phyloP scores from a whole-genome alignment of 1,140 invertebrate species.

The Heterodera schachtii region DNA sequence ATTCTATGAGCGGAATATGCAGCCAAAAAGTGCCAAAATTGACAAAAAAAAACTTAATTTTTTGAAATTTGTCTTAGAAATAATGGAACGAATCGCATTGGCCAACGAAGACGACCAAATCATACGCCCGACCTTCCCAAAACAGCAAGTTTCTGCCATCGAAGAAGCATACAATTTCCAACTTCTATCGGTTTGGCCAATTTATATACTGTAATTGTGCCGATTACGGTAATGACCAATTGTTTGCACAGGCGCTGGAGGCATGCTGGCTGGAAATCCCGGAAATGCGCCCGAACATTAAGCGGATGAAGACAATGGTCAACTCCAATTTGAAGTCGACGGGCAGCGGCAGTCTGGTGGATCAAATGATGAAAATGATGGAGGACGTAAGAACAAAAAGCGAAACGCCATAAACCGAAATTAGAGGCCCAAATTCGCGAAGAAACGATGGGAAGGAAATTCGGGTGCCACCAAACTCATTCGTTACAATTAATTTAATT shows the following conservation, averaged over 20 bases:
- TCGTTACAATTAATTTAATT: too few relatives aligned
- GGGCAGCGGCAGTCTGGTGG: conserved; percentile 61
- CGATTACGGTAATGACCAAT: background rate
- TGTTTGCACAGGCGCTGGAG: conserved; percentile 46
- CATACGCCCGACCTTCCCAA: conserved; percentile 59
- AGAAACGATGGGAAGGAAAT: too few relatives aligned
- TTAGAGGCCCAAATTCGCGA: too few relatives aligned
- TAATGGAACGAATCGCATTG: conserved; percentile 24
- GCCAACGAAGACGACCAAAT: conserved; percentile 64
- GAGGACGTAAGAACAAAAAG: conserved; percentile 38
- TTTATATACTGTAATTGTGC: conserved; percentile 1
- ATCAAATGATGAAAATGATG: conserved; percentile 66
- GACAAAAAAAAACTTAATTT: background rate
- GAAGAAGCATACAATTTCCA: conserved; percentile 35
- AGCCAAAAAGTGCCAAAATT: conserved; percentile 16
- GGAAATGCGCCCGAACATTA: conserved; percentile 61
- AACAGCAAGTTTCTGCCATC: conserved; percentile 19
- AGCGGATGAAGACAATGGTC: conserved; percentile 57
- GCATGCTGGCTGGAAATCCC: conserved; percentile 64
- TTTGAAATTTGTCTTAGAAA: background rate
- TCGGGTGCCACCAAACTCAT: too few relatives aligned
- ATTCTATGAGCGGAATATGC: conserved; percentile 45
- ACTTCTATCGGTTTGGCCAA: conserved; percentile 1
- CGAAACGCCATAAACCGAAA: too few relatives aligned
- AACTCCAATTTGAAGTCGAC: conserved; percentile 62